phyloP scores from a whole-genome alignment of 1,140 invertebrate genomes.

The Atopsyche davidsoni region DNA sequence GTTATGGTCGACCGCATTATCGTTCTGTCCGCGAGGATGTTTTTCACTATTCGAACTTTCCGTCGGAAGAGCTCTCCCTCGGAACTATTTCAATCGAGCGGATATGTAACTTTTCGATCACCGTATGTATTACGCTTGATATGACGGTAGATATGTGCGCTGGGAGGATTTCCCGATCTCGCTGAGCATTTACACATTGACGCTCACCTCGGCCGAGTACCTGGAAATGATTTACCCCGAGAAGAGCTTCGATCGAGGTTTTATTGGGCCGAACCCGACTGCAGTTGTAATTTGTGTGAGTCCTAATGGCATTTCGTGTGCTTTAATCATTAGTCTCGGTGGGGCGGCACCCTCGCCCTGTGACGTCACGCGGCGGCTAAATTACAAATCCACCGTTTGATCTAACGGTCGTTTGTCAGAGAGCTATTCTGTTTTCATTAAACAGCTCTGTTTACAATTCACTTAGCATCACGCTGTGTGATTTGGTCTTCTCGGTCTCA shows the following conservation, averaged over 20 bases:
- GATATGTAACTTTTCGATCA: too few species aligned
- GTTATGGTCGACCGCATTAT: neutral
- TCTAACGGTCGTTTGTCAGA: constrained; percentile 20
- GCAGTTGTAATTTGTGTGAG: constrained; percentile 13
- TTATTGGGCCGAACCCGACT: constrained; percentile 15
- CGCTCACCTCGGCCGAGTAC: constrained; percentile 9
- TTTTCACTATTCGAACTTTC: neutral
- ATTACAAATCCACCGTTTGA: constrained; percentile 26
- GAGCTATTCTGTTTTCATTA: too few species aligned
- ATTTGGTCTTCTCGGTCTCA: too few species aligned
- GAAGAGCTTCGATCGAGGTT: constrained; percentile 1
- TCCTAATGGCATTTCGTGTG: constrained; percentile 23
- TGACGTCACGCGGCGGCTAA: constrained; percentile 15
- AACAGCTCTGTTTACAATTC: too few species aligned
- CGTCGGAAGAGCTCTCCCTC: too few species aligned
- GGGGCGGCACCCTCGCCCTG: constrained; percentile 8
- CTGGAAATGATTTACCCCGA: neutral
- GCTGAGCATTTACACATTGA: too few species aligned
- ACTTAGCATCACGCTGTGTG: too few species aligned
- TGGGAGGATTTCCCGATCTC: too few species aligned
- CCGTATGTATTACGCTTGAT: too few species aligned
- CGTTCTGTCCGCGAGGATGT: constrained; percentile 1
- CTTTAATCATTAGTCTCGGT: constrained; percentile 21
- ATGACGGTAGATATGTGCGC: too few species aligned
- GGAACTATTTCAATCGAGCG: too few species aligned